A percentile compares a stretch with the other conserved stretches of the same genome.
These are phyloP conservation scores for Cynocephalus volans DNA, from an alignment of 2,113 vertebrate genomes.

Conservation along the genomic window DNA sequence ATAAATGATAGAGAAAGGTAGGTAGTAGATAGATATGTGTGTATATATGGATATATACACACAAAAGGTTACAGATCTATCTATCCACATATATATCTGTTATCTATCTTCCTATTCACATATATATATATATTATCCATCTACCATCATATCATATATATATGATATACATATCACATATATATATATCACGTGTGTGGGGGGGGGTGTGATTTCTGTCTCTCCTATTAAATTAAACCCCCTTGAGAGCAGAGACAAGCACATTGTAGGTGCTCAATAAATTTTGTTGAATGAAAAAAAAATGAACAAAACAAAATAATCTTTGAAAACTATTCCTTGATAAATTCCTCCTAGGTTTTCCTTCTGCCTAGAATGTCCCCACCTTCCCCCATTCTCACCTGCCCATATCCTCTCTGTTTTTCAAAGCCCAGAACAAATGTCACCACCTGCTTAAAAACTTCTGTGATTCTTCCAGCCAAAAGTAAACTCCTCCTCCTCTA, in stretches of 20 bases:
- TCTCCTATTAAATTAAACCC: not conserved
- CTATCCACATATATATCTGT: too few relatives aligned
- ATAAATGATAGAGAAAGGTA: fast-evolving
- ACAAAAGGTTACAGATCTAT: too few relatives aligned
- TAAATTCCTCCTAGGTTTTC: not conserved
- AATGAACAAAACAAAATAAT: not conserved
- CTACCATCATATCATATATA: not conserved
- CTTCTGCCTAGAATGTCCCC: not conserved
- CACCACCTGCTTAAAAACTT: not conserved
- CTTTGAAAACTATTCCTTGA: not conserved
- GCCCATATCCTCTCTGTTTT: not conserved
- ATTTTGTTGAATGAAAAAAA: constrained; percentile 12
- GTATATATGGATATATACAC: not conserved
- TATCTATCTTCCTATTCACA: too few relatives aligned
- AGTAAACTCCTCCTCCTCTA: not conserved
- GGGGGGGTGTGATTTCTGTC: not conserved
- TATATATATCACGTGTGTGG: not conserved
- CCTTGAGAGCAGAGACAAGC: not conserved
- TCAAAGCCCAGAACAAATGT: not conserved
- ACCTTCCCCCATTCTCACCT: not conserved
- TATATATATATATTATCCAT: too few relatives aligned
- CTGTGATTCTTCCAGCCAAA: not conserved
- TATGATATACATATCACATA: not conserved
- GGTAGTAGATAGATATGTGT: not conserved
- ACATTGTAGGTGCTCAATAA: not conserved